Evolutionary conservation across 2,888 invertebrate genomes (phyloP), one percentile per base, ranked within the genome.

Genomic region (Pachliopta kotzebuea): DNA sequence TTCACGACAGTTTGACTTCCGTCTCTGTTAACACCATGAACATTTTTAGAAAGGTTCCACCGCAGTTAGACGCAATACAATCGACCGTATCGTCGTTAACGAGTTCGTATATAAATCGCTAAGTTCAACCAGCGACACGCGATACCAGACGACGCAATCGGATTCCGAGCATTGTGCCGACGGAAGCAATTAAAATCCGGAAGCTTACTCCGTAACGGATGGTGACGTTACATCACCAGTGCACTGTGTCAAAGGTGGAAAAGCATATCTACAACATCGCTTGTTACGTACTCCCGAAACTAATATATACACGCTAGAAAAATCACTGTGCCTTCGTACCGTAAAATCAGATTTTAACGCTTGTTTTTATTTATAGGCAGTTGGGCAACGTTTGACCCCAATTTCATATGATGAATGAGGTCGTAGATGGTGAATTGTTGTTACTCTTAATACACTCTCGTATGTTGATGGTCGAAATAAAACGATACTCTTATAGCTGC

Each of bases 171-270:
- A 74, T 72, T 75, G 74, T 79, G 73, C 67, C 45, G 68, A 77
- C 83, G 88, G 88, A 88, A 86, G 77, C 73, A 76, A 85, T 86
- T 81, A 73, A 70, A 75, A 79, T 71, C 79, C 82, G 88, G 88
- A 90, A 88, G 78, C 76, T 74, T 68, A 70, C 70, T 72, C 72
- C 75, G 75, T 73, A 78, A 73, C 84, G 77, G 77, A 80, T 78
- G 56, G 53, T 49, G 42, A 82, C 79, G 72, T 85, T 82, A 82
- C 79, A 81, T 83, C 83, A 85, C 83, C 79, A 11, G 60, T 31
- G 29, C 72, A 76, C 83, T 78, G 80, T 81, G 80, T 77, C 79
- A 80, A 61, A 78, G 76, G 74, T 78, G 75, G 76, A 78, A 76
- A 76, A 75, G 72, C 63, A 71, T 49, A 67, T 62, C 52, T 54